Conservation (phyloP, 1,140 invertebrate genomes). For the Drosophila parabipectinata region DNA sequence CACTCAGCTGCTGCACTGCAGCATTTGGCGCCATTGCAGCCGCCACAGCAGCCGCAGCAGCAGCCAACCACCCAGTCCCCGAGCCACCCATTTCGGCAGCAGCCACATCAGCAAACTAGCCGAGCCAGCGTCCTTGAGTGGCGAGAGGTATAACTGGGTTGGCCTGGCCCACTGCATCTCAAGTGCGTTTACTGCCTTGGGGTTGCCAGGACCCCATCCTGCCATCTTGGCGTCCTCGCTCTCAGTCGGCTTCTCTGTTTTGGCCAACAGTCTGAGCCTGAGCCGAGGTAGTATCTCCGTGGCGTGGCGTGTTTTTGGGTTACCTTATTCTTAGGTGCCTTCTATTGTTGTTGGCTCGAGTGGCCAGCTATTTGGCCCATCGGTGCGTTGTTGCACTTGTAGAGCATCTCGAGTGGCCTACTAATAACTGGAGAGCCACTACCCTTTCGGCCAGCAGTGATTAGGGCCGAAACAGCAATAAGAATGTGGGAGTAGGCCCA, state of each 20-base stretch:
- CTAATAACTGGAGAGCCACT: constrained; percentile 66
- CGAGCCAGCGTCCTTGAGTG: constrained; percentile 69
- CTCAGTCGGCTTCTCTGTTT: constrained; percentile 11
- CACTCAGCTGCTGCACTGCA: constrained; percentile 66
- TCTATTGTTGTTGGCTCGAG: constrained; percentile 47
- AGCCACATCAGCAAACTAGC: constrained; percentile 18
- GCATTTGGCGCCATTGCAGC: constrained; percentile 61
- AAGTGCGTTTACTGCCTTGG: constrained; percentile 55
- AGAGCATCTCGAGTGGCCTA: constrained; percentile 69
- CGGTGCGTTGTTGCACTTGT: constrained; percentile 62
- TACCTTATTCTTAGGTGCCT: constrained; percentile 59
- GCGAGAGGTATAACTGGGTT: constrained; percentile 45
- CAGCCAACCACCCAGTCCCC: constrained; percentile 2
- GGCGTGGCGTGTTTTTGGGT: constrained; percentile 45
- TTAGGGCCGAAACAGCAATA: constrained; percentile 22
- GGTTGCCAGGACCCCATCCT: constrained; percentile 12
- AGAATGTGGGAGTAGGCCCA: constrained; percentile 4
- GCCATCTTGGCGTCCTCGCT: neutral
- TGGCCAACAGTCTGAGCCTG: constrained; percentile 21
- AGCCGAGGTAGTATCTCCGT: constrained; percentile 20
- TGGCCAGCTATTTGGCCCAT: constrained; percentile 38
- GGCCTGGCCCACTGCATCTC: constrained; percentile 29
- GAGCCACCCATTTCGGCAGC: neutral
- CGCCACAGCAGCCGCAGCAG: constrained; percentile 33
- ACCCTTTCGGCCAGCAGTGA: constrained; percentile 38